Evolutionary conservation across 2,888 invertebrate genomes (phyloP).

Genomic region (Napeogenes sylphis): DNA sequence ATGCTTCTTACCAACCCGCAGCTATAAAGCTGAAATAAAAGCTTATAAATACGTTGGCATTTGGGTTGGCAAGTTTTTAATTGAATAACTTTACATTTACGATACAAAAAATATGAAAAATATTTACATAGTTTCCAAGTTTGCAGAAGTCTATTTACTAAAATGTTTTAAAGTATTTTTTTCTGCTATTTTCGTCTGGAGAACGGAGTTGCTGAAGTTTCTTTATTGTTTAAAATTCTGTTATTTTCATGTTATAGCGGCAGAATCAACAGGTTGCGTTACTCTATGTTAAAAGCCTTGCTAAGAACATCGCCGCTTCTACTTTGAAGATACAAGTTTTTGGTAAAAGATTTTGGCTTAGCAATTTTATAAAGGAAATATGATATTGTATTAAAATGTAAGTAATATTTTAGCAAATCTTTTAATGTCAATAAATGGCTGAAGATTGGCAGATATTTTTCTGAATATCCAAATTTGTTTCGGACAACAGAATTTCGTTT

Average conservation of each 20-base stretch:
- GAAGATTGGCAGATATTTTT: neutral
- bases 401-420: too few relatives aligned
- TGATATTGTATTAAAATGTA: too few relatives aligned
- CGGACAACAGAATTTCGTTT: constrained; percentile 15
- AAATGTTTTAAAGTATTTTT: constrained; percentile 10
- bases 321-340: constrained; percentile 13
- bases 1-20: constrained; percentile 21
- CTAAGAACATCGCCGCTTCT: constrained; percentile 20
- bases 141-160: constrained; percentile 5
- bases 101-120: constrained; percentile 11
- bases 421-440: too few relatives aligned
- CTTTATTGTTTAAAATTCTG: constrained; percentile 31
- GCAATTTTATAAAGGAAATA: constrained; percentile 1
- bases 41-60: constrained; percentile 23
- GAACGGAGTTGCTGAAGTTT: constrained; percentile 25
- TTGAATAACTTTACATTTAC: constrained; percentile 21
- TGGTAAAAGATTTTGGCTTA: constrained; percentile 7
- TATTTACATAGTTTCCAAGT: constrained; percentile 4
- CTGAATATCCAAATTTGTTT: constrained; percentile 12
- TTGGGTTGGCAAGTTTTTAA: constrained; percentile 22
- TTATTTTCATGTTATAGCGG: constrained; percentile 26
- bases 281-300: constrained; percentile 23
- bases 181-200: constrained; percentile 17
- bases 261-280: constrained; percentile 29
- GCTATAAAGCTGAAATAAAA: constrained; percentile 21